Evolutionary conservation across 2,888 invertebrate genomes (phyloP).

Genomic region (Hemistola chrysoprasaria): DNA sequence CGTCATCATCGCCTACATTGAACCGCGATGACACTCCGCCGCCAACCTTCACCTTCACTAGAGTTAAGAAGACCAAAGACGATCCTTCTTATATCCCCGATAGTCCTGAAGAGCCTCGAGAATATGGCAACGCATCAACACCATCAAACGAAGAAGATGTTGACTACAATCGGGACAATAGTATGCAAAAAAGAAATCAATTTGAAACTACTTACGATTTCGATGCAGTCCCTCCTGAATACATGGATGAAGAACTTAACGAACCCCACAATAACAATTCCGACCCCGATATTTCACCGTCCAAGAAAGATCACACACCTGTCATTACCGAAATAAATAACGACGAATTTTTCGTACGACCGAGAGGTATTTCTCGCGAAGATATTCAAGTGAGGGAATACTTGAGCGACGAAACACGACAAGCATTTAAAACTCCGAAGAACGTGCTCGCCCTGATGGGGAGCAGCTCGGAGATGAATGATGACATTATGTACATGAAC

Average conservation of each 20-base stretch:
- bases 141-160: conserved; percentile 42
- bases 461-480: conserved; percentile 50
- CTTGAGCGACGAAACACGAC: conserved; percentile 89
- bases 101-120: conserved; percentile 68
- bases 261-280: conserved; percentile 50
- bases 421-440: conserved; percentile 86
- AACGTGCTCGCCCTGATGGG: conserved; percentile 86
- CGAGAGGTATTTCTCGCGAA: conserved; percentile 91
- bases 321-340: conserved; percentile 93
- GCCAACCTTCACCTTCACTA: conserved; percentile 84
- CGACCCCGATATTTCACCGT: conserved; percentile 60
- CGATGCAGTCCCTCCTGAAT: conserved; percentile 81
- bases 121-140: conserved; percentile 62
- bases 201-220: conserved; percentile 75
- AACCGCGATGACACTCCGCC: conserved; percentile 83
- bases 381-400: conserved; percentile 90
- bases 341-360: conserved; percentile 92
- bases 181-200: conserved; percentile 61
- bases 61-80: conserved; percentile 81
- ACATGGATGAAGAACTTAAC: conserved; percentile 70
- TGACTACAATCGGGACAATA: conserved; percentile 43
- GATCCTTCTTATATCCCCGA: conserved; percentile 67
- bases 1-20: conserved; percentile 77
- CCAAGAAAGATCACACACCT: conserved; percentile 73
- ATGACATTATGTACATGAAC: conserved; percentile 61